Conservation (phyloP, 2,888 invertebrate genomes). For the Diachrysia chrysitis region DNA sequence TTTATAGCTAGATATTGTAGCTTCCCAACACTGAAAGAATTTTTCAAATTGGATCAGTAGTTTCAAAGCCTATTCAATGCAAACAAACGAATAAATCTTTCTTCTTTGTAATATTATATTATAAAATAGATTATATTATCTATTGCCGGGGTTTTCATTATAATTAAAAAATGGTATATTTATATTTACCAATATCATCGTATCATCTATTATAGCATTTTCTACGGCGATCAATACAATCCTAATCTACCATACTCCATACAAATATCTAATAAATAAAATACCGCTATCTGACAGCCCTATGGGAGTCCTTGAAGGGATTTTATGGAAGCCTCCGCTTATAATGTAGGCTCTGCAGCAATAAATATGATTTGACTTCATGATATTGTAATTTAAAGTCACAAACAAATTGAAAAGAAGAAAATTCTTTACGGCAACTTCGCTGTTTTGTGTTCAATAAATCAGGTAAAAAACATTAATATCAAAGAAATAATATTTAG, state of each 20-base stretch:
- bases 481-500: neutral
- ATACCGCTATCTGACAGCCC: conserved; percentile 30
- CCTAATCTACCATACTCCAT: neutral
- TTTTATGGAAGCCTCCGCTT: conserved; percentile 32
- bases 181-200: too few species aligned
- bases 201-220: too few species aligned
- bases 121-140: too few species aligned
- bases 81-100: too few species aligned
- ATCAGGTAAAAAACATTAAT: neutral
- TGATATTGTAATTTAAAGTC: conserved; percentile 41
- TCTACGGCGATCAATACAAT: neutral
- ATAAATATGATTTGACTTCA: conserved; percentile 35
- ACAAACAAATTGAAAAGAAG: conserved; percentile 36
- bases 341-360: conserved; percentile 16
- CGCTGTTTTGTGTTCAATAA: conserved; percentile 11
- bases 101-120: too few species aligned
- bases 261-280: neutral
- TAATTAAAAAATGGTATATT: too few species aligned
- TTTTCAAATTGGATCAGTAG: too few species aligned
- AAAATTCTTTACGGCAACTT: conserved; percentile 10
- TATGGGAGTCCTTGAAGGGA: conserved; percentile 14
- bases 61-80: too few species aligned
- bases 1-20: too few species aligned
- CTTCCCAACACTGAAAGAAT: too few species aligned
- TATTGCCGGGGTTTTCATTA: too few species aligned